These are phyloP conservation scores for Hoplias malabaricus DNA, from an alignment of 2,113 vertebrate species.

Conservation along the genomic window DNA sequence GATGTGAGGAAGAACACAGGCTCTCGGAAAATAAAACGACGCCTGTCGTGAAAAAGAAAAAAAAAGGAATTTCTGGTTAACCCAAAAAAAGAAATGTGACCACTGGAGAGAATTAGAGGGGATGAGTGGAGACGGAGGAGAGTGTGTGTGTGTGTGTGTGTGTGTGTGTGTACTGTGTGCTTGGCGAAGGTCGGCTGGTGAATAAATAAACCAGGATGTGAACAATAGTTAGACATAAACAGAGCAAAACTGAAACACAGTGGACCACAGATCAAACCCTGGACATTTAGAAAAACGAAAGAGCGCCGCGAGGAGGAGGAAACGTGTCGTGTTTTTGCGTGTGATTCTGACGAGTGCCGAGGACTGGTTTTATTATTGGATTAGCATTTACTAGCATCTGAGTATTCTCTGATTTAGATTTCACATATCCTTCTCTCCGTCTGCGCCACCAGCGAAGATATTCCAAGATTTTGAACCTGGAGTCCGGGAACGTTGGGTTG, in stretches of 20 bases:
- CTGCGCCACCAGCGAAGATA: slow-evolving; percentile 66
- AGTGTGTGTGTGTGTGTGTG: no score
- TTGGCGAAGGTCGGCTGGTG: slow-evolving; percentile 12
- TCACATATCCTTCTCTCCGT: slow-evolving; percentile 73
- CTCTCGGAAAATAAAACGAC: slow-evolving; percentile 60
- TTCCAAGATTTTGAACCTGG: slow-evolving; percentile 68
- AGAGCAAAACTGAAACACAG: slow-evolving; percentile 34
- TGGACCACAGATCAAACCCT: slow-evolving; percentile 50
- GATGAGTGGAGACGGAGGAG: background rate
- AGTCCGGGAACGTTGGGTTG: no score
- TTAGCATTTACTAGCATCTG: slow-evolving; percentile 68
- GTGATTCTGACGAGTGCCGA: slow-evolving; percentile 58
- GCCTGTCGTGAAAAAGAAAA: slow-evolving; percentile 61
- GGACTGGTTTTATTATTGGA: slow-evolving; percentile 63
- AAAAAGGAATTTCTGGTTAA: slow-evolving; percentile 61
- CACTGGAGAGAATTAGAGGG: slow-evolving; percentile 54
- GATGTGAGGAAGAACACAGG: slow-evolving; percentile 46
- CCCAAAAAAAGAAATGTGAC: slow-evolving; percentile 66
- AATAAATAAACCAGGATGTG: slow-evolving; percentile 37
- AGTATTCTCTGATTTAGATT: slow-evolving; percentile 73
- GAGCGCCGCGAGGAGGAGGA: slow-evolving; percentile 47
- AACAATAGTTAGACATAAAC: slow-evolving; percentile 19
- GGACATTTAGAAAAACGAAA: slow-evolving; percentile 51
- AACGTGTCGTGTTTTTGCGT: slow-evolving; percentile 60
- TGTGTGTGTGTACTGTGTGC: slow-evolving; percentile 20